phyloP scores from a whole-genome alignment of 2,113 vertebrate species.

The Lepisosteus osseus region DNA sequence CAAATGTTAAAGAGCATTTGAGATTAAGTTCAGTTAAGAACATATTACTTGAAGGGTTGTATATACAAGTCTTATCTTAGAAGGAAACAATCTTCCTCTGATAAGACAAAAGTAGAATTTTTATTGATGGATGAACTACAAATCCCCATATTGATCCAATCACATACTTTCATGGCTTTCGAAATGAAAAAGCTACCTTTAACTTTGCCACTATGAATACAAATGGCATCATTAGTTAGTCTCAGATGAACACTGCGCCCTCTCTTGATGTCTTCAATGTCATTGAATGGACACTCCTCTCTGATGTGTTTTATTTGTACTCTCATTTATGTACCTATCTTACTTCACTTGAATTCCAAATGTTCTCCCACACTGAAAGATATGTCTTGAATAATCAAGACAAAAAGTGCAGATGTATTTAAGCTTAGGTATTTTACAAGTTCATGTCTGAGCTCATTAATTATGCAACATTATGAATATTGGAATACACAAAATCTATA shows the following conservation, averaged over 20 bases:
- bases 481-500: no score
- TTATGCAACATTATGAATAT: no score
- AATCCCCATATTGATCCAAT: conserved; percentile 4
- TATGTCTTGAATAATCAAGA: no score
- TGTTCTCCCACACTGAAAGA: background rate
- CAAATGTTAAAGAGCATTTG: background rate
- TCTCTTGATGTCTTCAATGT: conserved; percentile 6
- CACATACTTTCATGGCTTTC: background rate
- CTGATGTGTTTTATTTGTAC: background rate
- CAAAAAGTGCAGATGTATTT: no score
- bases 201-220: conserved; percentile 9
- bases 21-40: background rate
- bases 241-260: conserved; percentile 8
- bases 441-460: no score
- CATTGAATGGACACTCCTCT: conserved; percentile 3
- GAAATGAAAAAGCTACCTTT: conserved; percentile 12
- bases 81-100: conserved; percentile 3
- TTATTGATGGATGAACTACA: conserved; percentile 1
- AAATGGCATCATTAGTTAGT: conserved; percentile 12
- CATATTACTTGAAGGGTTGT: background rate
- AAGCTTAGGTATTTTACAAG: no score
- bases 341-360: conserved; percentile 7
- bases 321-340: conserved; percentile 2
- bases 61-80: background rate
- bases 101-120: conserved; percentile 4